Conservation (phyloP, 53 echinoderm and acorn worm genomes). For the Hippasteria phrygiana region DNA sequence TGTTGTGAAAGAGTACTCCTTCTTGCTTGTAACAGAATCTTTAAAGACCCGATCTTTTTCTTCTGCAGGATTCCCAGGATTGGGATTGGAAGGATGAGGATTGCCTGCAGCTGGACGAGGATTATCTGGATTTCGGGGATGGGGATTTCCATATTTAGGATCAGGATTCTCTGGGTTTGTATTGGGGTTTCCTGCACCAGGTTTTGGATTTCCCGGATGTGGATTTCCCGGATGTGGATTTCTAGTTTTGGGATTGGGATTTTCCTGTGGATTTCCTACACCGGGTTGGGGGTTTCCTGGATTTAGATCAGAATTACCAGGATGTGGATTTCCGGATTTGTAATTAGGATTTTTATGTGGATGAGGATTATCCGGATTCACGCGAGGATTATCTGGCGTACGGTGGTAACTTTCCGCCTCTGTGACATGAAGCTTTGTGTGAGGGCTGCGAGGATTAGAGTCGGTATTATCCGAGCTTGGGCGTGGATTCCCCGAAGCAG, state of each 20-base stretch:
- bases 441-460: no score
- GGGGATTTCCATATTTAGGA: constrained; percentile 32
- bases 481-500: no score
- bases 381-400: background rate
- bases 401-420: no score
- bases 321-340: background rate
- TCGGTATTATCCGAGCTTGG: no score
- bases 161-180: background rate
- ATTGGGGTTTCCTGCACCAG: background rate
- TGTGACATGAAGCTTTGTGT: no score
- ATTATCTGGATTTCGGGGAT: constrained; percentile 14
- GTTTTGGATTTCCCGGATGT: constrained; percentile 13
- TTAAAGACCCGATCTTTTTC: background rate
- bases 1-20: constrained; percentile 11
- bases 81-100: constrained; percentile 26
- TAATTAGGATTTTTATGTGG: background rate
- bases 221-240: constrained; percentile 22
- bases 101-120: background rate
- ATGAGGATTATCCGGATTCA: background rate
- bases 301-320: background rate
- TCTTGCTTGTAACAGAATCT: constrained; percentile 8
- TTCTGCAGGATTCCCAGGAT: constrained; percentile 32
- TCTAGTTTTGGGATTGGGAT: no score
- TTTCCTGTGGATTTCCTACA: background rate
- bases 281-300: constrained; percentile 17